Conservation (phyloP, 1,140 invertebrate species). For the Anagrus nilaparvatae region DNA sequence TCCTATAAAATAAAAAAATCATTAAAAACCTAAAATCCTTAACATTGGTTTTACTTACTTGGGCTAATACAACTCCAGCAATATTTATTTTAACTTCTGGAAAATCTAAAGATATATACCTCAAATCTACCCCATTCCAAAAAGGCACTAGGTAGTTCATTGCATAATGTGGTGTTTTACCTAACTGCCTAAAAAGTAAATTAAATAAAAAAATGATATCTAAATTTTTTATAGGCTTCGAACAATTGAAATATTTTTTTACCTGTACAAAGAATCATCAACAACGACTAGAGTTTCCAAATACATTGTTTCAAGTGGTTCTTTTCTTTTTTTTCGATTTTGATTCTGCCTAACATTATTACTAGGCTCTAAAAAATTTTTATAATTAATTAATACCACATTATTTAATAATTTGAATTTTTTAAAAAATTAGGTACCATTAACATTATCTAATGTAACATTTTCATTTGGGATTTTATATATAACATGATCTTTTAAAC, state of each 20-base stretch:
- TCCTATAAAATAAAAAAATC: conserved; percentile 9
- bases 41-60: neutral
- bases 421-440: neutral
- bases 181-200: conserved; percentile 5
- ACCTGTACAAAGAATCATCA: conserved; percentile 14
- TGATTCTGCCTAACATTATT: neutral
- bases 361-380: neutral
- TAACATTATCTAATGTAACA: neutral
- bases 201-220: neutral
- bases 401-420: neutral
- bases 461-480: conserved; percentile 3
- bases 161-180: conserved; percentile 3
- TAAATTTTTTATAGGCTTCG: neutral
- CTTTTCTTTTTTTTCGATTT: neutral
- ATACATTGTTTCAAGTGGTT: conserved; percentile 7
- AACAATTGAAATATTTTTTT: neutral
- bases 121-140: conserved; percentile 19
- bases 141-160: conserved; percentile 18
- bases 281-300: conserved; percentile 15
- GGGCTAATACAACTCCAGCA: conserved; percentile 13
- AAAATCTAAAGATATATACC: conserved; percentile 13
- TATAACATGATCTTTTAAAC: conserved; percentile 9
- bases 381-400: neutral
- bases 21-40: neutral
- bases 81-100: conserved; percentile 19